phyloP scores from a whole-genome alignment of 2,797 vertebrate species.

The Thunnus albacares region DNA sequence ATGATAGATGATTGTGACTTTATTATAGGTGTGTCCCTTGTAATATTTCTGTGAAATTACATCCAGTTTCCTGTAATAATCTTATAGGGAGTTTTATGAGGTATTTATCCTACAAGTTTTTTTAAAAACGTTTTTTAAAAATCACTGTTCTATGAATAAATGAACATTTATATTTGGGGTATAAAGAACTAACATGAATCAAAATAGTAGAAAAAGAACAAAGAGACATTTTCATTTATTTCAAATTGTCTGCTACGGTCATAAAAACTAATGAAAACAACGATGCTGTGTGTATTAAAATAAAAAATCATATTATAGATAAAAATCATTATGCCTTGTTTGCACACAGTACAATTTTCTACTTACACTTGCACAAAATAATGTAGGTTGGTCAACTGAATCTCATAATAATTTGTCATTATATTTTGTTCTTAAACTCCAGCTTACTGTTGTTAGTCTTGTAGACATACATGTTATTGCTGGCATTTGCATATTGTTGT shows the following conservation, averaged over 20 bases:
- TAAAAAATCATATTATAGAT: neutral
- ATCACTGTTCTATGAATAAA: too few relatives aligned
- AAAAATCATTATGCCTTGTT: neutral
- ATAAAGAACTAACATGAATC: neutral
- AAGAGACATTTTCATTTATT: neutral
- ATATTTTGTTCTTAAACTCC: neutral
- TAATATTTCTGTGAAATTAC: too few relatives aligned
- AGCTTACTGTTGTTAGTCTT: neutral
- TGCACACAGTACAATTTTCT: neutral
- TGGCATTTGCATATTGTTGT: neutral
- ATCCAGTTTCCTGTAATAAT: too few relatives aligned
- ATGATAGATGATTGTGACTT: neutral
- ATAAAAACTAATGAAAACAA: neutral
- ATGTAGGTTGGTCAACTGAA: neutral
- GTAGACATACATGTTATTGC: neutral
- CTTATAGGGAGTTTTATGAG: neutral
- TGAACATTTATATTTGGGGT: neutral
- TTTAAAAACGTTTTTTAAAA: too few relatives aligned
- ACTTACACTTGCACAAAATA: neutral
- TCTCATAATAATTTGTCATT: too few relatives aligned
- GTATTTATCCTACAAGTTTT: neutral
- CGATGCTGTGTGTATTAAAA: neutral
- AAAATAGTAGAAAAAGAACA: neutral
- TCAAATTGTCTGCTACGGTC: neutral
- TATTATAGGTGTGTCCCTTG: neutral